Conservation (phyloP, 1,140 invertebrate genomes). For the Rhizoglyphus robini region DNA sequence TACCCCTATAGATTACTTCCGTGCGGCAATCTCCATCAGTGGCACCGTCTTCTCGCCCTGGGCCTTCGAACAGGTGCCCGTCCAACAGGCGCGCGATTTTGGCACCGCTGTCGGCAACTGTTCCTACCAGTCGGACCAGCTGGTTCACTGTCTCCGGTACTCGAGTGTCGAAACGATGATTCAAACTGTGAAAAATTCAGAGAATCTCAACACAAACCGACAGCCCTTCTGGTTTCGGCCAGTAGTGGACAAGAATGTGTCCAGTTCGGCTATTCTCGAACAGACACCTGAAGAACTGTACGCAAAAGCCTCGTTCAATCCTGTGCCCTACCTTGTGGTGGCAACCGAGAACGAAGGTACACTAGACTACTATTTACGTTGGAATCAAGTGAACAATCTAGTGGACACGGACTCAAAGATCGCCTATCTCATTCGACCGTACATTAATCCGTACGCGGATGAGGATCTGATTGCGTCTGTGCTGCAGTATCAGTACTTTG, state of each 20-base stretch:
- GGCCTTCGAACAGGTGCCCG: slow-evolving; percentile 25
- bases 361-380: slow-evolving; percentile 22
- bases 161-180: slow-evolving; percentile 12
- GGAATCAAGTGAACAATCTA: neutral
- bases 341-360: slow-evolving; percentile 27
- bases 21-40: slow-evolving; percentile 22
- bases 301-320: slow-evolving; percentile 27
- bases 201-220: slow-evolving; percentile 1
- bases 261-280: slow-evolving; percentile 29
- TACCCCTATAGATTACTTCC: slow-evolving; percentile 12
- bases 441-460: slow-evolving; percentile 18
- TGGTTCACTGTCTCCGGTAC: slow-evolving; percentile 22
- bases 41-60: slow-evolving; percentile 26
- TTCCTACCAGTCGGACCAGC: neutral
- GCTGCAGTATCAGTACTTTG: slow-evolving; percentile 21
- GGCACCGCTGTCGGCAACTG: slow-evolving; percentile 21
- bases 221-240: slow-evolving; percentile 28
- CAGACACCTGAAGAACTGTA: slow-evolving; percentile 29
- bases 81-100: slow-evolving; percentile 22
- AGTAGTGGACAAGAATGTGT: slow-evolving; percentile 30
- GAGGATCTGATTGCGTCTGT: slow-evolving; percentile 20
- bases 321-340: slow-evolving; percentile 32
- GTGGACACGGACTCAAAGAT: slow-evolving; percentile 10
- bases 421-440: slow-evolving; percentile 20
- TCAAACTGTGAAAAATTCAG: neutral